Percentiles rank a stretch among this genome's conserved stretches.
phyloP scores from a whole-genome alignment of 2,113 vertebrate genomes.

The Odocoileus hemionus region DNA sequence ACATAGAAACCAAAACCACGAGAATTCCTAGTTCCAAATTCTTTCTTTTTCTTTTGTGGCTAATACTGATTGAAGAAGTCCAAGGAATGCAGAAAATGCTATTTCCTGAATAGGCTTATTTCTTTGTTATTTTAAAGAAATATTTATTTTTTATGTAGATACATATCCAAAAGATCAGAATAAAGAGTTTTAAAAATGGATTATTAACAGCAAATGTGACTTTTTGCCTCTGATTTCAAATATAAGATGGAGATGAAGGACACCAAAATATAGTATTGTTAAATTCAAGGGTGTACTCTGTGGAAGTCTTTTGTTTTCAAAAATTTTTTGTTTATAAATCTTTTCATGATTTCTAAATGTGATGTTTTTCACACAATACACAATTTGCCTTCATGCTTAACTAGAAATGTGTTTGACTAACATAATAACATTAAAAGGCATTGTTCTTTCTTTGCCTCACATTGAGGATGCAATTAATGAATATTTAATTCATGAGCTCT shows the following conservation, averaged over 20 bases:
- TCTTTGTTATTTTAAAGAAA: slow-evolving; percentile 29
- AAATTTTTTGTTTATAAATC: not conserved
- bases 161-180: not conserved
- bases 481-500: not conserved
- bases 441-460: not conserved
- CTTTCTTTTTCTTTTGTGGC: slow-evolving; percentile 26
- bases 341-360: not conserved
- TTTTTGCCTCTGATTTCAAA: not conserved
- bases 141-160: not conserved
- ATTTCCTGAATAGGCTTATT: not conserved
- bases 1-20: slow-evolving; percentile 22
- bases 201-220: not conserved
- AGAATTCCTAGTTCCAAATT: not conserved
- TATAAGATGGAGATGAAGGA: not conserved
- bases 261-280: not conserved
- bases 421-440: not conserved
- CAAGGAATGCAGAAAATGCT: slow-evolving; percentile 28
- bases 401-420: not conserved
- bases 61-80: slow-evolving; percentile 5
- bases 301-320: not conserved
- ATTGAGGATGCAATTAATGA: not conserved
- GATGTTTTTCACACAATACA: not conserved
- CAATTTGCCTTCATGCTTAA: not conserved
- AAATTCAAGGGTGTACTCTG: not conserved
- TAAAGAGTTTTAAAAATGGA: not conserved